These are phyloP conservation scores for Typhlichthys subterraneus DNA, from an alignment of 2,797 vertebrate genomes.

Conservation along the genomic window DNA sequence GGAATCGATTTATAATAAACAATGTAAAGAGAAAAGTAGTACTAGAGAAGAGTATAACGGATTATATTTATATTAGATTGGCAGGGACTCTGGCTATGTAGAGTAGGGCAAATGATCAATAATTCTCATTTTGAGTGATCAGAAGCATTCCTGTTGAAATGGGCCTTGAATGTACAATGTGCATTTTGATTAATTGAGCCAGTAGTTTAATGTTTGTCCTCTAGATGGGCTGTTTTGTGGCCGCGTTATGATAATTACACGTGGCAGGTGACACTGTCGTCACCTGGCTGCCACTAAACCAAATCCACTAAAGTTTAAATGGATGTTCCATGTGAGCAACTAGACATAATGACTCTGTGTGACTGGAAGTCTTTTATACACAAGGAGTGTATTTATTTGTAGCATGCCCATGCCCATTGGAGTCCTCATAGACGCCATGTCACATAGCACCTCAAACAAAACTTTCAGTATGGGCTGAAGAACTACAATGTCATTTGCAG, in stretches of 20 bases:
- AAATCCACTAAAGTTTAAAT: background rate
- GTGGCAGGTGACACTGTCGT: constrained; percentile 16
- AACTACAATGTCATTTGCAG: background rate
- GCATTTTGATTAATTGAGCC: no score
- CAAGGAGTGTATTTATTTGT: background rate
- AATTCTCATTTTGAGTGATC: no score
- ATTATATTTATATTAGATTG: background rate
- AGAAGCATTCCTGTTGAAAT: no score
- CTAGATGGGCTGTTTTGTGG: background rate
- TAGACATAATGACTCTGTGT: background rate
- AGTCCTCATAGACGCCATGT: background rate
- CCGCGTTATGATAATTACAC: constrained; percentile 8
- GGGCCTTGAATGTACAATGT: no score
- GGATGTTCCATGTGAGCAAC: background rate
- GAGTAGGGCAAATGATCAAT: no score
- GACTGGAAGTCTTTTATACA: background rate
- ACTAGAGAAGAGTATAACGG: background rate
- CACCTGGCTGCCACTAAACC: background rate
- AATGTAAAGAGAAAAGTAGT: background rate
- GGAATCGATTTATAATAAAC: background rate
- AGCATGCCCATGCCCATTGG: background rate
- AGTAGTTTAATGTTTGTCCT: background rate
- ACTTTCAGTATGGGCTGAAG: background rate
- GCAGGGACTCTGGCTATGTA: no score
- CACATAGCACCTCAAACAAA: background rate